Percentiles rank a stretch among this genome's conserved stretches.
phyloP scores from a whole-genome alignment of 2,888 invertebrate genomes.

The Andrena marginata region DNA sequence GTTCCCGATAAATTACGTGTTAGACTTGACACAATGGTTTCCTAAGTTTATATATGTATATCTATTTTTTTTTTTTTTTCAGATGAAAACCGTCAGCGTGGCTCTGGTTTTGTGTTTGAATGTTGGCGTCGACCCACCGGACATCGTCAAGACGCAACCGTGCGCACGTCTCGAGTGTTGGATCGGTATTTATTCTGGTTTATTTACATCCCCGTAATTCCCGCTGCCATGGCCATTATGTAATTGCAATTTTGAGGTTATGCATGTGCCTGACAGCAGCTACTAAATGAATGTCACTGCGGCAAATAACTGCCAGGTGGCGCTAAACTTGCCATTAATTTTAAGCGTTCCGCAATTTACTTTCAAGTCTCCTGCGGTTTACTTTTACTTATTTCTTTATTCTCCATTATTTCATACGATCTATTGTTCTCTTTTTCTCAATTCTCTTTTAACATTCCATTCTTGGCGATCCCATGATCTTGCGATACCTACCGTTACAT shows the following conservation, averaged over 20 bases:
- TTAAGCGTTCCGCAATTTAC: not conserved
- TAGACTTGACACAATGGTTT: slow-evolving; percentile 20
- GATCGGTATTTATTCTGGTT: slow-evolving; percentile 90
- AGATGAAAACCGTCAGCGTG: slow-evolving; percentile 99
- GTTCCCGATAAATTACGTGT: slow-evolving; percentile 4
- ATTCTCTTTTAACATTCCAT: too few relatives aligned
- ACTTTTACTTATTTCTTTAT: not conserved
- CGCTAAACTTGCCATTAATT: slow-evolving; percentile 24
- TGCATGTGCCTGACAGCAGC: slow-evolving; percentile 58
- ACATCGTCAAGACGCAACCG: slow-evolving; percentile 98
- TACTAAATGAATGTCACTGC: slow-evolving; percentile 22
- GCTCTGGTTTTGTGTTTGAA: slow-evolving; percentile 98
- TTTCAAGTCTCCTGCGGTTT: not conserved
- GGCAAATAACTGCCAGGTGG: slow-evolving; percentile 30
- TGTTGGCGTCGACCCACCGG: slow-evolving; percentile 99
- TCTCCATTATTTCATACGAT: not conserved
- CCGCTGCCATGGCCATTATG: slow-evolving; percentile 67
- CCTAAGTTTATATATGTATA: not conserved
- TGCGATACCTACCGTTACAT: not conserved
- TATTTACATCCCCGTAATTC: slow-evolving; percentile 59
- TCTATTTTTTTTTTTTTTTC: slow-evolving; percentile 69
- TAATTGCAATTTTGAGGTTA: slow-evolving; percentile 74
- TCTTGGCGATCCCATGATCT: not conserved
- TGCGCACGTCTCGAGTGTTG: slow-evolving; percentile 98
- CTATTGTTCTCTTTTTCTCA: too few relatives aligned